Evolutionary conservation across 2,888 invertebrate genomes (phyloP).

Genomic region (Bellardia pandia): DNA sequence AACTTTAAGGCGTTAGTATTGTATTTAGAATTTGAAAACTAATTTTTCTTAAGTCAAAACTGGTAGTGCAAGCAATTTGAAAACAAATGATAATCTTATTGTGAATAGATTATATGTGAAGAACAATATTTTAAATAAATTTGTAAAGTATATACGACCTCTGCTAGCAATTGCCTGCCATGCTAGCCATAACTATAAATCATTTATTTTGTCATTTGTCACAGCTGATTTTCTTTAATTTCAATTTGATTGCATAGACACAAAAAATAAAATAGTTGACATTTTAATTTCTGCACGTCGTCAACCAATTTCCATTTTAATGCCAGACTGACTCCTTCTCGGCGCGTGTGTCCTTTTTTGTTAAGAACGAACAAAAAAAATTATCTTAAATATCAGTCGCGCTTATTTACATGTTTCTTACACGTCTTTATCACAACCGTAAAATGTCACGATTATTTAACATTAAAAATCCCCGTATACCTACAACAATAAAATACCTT

Average conservation of each 20-base stretch:
- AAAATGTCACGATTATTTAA: slow-evolving; percentile 51
- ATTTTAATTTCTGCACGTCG: slow-evolving; percentile 39
- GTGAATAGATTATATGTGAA: too few species aligned
- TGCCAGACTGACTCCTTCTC: background rate
- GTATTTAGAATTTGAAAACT: too few species aligned
- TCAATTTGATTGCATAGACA: background rate
- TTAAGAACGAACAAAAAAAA: background rate
- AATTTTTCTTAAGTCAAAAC: too few species aligned
- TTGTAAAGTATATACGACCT: background rate
- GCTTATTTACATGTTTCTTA: slow-evolving; percentile 3
- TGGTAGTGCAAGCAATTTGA: too few species aligned
- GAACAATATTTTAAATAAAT: too few species aligned
- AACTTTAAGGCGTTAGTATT: too few species aligned
- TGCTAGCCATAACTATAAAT: background rate
- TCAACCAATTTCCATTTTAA: background rate
- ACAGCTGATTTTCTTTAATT: slow-evolving; percentile 1
- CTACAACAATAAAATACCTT: slow-evolving; percentile 3
- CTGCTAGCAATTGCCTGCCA: background rate
- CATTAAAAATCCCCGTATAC: slow-evolving; percentile 26
- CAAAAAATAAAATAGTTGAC: slow-evolving; percentile 3
- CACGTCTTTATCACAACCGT: slow-evolving; percentile 37
- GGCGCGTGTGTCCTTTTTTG: background rate
- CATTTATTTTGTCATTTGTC: background rate
- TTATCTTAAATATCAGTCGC: slow-evolving; percentile 2
- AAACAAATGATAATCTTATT: too few species aligned